phyloP scores from a whole-genome alignment of 1,140 invertebrate species.

The Hylyphantes graminicola region DNA sequence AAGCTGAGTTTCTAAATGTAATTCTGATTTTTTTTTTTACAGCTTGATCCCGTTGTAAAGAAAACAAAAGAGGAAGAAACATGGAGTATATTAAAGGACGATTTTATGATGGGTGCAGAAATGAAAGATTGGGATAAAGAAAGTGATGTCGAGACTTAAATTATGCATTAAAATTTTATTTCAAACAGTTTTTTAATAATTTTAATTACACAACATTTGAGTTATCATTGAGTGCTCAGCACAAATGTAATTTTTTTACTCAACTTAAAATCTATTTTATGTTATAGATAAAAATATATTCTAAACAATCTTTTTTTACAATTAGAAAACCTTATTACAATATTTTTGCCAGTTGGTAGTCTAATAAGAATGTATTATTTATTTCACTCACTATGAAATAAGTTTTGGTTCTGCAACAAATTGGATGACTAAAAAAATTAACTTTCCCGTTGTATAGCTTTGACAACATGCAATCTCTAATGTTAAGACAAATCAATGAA shows the following conservation, averaged over 20 bases:
- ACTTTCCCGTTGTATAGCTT: no score
- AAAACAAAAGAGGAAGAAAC: constrained; percentile 59
- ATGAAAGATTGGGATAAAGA: constrained; percentile 93
- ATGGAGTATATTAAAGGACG: constrained; percentile 78
- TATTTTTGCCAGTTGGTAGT: neutral
- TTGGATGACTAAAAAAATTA: no score
- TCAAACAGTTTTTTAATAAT: constrained; percentile 11
- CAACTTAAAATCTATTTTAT: no score
- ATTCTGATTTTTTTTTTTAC: constrained; percentile 2
- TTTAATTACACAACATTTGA: no score
- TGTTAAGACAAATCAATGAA: no score
- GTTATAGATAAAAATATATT: neutral
- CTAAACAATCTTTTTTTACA: neutral
- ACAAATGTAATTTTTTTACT: no score
- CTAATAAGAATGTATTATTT: no score
- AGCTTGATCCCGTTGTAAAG: constrained; percentile 7
- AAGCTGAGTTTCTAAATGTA: no score
- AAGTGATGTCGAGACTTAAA: constrained; percentile 66
- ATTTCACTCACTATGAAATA: no score
- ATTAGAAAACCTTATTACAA: neutral
- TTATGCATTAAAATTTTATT: constrained; percentile 31
- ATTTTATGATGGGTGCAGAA: constrained; percentile 88
- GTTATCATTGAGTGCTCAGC: no score
- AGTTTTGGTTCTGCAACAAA: no score
- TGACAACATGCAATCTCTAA: no score